These are phyloP conservation scores for Ptyas mucosa DNA, from an alignment of 2,113 vertebrate genomes.

Conservation along the genomic window DNA sequence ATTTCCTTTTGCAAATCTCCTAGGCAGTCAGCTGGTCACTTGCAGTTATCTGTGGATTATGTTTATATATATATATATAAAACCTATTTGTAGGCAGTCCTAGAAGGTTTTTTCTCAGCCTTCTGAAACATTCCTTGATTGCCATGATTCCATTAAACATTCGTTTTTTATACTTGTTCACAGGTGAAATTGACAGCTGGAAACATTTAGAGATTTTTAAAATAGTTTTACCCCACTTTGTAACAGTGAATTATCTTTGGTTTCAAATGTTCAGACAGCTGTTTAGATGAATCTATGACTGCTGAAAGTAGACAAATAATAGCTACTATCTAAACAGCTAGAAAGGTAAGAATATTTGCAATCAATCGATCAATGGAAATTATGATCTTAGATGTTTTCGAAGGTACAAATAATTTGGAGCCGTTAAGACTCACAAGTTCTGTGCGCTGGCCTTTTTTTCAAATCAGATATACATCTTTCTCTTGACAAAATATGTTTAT, in stretches of 20 bases:
- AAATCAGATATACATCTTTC: background rate
- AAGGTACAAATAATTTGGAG: background rate
- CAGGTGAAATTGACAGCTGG: background rate
- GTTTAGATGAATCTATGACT: background rate
- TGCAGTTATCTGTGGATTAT: background rate
- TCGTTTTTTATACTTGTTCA: background rate
- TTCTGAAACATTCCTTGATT: background rate
- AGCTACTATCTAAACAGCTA: background rate
- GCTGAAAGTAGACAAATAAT: background rate
- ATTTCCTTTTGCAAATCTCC: background rate
- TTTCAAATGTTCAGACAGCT: background rate
- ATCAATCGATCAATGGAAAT: background rate
- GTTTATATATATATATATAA: background rate
- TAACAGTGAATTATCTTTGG: background rate
- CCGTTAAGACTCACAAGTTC: background rate
- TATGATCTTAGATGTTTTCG: background rate
- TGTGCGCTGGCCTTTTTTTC: background rate
- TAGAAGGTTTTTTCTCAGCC: background rate
- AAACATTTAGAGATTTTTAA: background rate
- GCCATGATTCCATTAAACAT: background rate
- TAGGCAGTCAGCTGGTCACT: background rate
- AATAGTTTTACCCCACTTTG: background rate
- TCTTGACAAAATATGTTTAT: background rate
- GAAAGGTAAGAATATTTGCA: background rate
- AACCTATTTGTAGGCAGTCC: background rate